phyloP scores from a whole-genome alignment of 2,888 invertebrate species.

The Melanostoma scalare region DNA sequence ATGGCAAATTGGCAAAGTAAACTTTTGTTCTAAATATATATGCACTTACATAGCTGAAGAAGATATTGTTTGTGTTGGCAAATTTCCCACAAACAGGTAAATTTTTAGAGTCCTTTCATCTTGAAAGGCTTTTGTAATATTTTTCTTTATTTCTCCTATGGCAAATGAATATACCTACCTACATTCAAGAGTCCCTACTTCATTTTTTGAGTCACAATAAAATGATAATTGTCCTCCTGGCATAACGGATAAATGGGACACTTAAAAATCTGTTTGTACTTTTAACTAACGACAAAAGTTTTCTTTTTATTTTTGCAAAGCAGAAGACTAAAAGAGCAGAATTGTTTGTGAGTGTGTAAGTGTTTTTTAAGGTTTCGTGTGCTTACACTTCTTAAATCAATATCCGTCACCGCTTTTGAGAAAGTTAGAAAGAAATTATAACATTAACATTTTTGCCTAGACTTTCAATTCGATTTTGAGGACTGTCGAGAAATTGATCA shows the following conservation, averaged over 20 bases:
- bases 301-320: constrained; percentile 33
- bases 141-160: constrained; percentile 19
- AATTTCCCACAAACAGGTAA: constrained; percentile 27
- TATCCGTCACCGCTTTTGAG: constrained; percentile 53
- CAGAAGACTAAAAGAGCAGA: not conserved
- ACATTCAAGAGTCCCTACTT: constrained; percentile 53
- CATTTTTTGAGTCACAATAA: constrained; percentile 63
- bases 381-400: constrained; percentile 63
- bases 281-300: constrained; percentile 67
- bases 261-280: constrained; percentile 68
- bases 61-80: constrained; percentile 51
- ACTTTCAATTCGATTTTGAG: too few relatives aligned
- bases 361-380: constrained; percentile 10
- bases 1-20: too few relatives aligned
- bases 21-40: constrained; percentile 10
- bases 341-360: constrained; percentile 8
- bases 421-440: constrained; percentile 37
- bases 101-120: constrained; percentile 39
- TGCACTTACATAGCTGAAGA: constrained; percentile 35
- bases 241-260: constrained; percentile 63
- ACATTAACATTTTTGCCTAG: too few relatives aligned
- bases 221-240: constrained; percentile 67
- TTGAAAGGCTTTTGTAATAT: constrained; percentile 53
- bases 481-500: too few relatives aligned
- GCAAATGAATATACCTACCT: constrained; percentile 51